Evolutionary conservation across 1,140 invertebrate species (phyloP).

Genomic region (Streblospio benedicti): DNA sequence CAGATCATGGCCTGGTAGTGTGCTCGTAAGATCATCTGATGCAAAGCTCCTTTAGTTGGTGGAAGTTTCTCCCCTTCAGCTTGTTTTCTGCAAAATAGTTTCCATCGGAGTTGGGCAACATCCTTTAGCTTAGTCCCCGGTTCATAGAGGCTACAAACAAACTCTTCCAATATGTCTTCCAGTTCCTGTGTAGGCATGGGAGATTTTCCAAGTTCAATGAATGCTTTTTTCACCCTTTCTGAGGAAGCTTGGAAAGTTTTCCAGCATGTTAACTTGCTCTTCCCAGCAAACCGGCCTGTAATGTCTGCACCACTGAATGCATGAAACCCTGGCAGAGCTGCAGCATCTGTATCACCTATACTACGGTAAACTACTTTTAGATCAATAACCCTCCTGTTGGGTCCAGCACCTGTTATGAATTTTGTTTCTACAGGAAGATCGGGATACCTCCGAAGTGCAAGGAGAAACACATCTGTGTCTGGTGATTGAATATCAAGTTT

Average conservation of each 20-base stretch:
- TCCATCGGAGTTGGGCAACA: background rate
- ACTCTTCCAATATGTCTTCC: background rate
- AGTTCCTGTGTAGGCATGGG: background rate
- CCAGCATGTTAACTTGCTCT: conserved; percentile 4
- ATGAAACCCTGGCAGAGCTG: conserved; percentile 2
- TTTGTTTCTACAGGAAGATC: background rate
- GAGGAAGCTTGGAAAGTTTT: background rate
- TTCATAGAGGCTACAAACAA: background rate
- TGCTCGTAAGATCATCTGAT: conserved; percentile 1
- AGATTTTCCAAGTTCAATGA: background rate
- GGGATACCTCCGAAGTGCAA: conserved; percentile 8
- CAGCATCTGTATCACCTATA: no score
- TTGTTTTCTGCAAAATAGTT: conserved; percentile 10
- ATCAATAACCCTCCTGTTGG: no score
- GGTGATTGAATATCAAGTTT: conserved; percentile 5
- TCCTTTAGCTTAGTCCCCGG: background rate
- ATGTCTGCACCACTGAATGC: conserved; percentile 3
- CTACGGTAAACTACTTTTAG: no score
- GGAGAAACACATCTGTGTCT: conserved; percentile 11
- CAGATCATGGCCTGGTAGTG: conserved; percentile 13
- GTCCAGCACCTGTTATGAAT: conserved; percentile 4
- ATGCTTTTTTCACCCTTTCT: background rate
- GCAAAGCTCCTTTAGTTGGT: conserved; percentile 3
- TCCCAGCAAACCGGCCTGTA: background rate
- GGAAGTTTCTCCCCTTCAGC: conserved; percentile 3